These are phyloP conservation scores for Zonitis immaculata DNA, from an alignment of 2,888 invertebrate genomes.

Conservation along the genomic window DNA sequence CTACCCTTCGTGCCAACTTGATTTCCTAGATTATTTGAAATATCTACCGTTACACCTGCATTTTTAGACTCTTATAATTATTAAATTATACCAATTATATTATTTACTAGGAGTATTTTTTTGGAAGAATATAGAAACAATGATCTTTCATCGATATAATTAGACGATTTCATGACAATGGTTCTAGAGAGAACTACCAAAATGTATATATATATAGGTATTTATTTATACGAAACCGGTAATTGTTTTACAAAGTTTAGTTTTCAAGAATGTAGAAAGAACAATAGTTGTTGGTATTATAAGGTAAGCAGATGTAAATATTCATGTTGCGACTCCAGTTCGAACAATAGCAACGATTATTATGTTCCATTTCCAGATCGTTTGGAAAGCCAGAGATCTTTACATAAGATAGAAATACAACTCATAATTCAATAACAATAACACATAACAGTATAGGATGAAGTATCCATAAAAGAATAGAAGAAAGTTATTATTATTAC, in stretches of 20 bases:
- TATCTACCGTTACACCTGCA: slow-evolving; percentile 16
- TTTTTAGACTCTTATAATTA: slow-evolving; percentile 14
- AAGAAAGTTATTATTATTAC: no score
- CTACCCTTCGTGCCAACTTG: background rate
- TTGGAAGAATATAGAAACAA: no score
- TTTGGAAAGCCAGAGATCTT: slow-evolving; percentile 34
- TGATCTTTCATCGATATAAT: no score
- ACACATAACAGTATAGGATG: no score
- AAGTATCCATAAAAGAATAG: no score
- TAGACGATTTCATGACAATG: no score
- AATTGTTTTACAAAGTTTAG: slow-evolving; percentile 31
- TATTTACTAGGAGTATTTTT: no score
- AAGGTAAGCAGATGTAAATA: slow-evolving; percentile 38
- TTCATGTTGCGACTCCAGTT: slow-evolving; percentile 30
- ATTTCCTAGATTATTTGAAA: slow-evolving; percentile 4
- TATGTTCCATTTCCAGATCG: slow-evolving; percentile 30
- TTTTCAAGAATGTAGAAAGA: slow-evolving; percentile 32
- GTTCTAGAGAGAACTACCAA: no score
- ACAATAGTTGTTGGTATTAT: slow-evolving; percentile 32
- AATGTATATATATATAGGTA: no score
- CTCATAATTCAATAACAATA: slow-evolving; percentile 16
- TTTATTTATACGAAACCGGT: slow-evolving; percentile 13
- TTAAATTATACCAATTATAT: no score
- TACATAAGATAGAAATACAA: slow-evolving; percentile 22
- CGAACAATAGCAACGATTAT: slow-evolving; percentile 35